phyloP scores from a whole-genome alignment of 1,140 invertebrate species.

The Anastrepha obliqua region DNA sequence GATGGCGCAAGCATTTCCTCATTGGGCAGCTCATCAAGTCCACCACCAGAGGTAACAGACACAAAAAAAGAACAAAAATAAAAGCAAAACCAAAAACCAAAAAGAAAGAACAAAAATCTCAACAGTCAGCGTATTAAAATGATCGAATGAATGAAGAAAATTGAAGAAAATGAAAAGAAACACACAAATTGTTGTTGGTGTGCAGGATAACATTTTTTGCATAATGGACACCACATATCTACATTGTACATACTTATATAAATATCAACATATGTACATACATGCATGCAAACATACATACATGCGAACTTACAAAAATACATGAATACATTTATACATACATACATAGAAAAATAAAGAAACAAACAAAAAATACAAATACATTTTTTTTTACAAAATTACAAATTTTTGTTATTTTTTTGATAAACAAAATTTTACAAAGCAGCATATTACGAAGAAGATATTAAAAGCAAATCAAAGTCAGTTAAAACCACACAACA shows the following conservation, averaged over 20 bases:
- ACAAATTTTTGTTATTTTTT: no score
- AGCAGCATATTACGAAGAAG: no score
- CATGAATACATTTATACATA: not conserved
- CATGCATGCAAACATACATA: not conserved
- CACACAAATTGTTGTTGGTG: no score
- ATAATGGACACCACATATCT: no score
- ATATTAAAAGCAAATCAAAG: no score
- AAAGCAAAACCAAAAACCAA: conserved; percentile 57
- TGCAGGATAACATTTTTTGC: no score
- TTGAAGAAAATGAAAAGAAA: no score
- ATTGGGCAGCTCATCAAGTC: conserved; percentile 89
- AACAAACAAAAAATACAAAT: no score
- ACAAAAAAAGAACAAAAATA: conserved; percentile 57
- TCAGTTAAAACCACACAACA: no score
- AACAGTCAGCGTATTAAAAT: not conserved
- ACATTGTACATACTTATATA: no score
- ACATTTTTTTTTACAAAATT: no score
- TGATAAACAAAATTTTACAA: no score
- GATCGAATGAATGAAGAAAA: not conserved
- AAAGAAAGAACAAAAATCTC: conserved; percentile 26
- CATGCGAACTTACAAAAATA: not conserved
- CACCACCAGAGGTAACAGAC: conserved; percentile 76
- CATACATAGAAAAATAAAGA: not conserved
- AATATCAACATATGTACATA: not conserved
- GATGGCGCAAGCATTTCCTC: conserved; percentile 90